Conservation (phyloP, 1,140 invertebrate genomes). For the Tetragnatha versicolor region DNA sequence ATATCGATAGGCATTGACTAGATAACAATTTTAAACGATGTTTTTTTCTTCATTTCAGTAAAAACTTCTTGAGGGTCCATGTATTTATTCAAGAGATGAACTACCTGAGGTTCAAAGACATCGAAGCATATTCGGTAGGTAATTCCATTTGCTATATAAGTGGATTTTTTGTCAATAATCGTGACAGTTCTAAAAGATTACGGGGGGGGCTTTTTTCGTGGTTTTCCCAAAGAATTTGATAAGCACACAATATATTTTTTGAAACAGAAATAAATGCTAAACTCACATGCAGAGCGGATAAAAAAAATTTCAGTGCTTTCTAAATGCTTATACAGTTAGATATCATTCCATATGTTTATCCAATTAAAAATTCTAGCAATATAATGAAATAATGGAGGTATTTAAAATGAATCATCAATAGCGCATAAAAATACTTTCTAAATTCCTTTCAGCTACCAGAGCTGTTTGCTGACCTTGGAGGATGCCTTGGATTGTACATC, state of each 20-base stretch:
- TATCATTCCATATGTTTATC: too few species aligned
- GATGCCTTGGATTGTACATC: slow-evolving; percentile 51
- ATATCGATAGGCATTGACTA: neutral
- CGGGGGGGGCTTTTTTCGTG: too few species aligned
- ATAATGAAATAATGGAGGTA: neutral
- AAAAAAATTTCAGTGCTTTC: too few species aligned
- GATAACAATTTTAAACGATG: neutral
- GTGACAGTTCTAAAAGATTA: too few species aligned
- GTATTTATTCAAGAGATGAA: slow-evolving; percentile 53
- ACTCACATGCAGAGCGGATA: too few species aligned
- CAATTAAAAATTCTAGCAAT: too few species aligned
- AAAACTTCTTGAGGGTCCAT: slow-evolving; percentile 43
- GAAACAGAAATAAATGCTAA: too few species aligned
- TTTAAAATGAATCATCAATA: neutral
- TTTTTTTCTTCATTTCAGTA: slow-evolving; percentile 17
- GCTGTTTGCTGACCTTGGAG: slow-evolving; percentile 53
- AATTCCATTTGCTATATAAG: too few species aligned
- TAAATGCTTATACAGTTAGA: too few species aligned
- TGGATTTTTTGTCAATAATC: too few species aligned
- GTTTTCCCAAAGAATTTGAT: too few species aligned
- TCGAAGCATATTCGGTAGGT: slow-evolving; percentile 40
- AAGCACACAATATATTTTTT: too few species aligned
- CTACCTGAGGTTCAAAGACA: slow-evolving; percentile 34
- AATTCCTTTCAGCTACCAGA: slow-evolving; percentile 47
- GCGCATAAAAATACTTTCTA: neutral